Evolutionary conservation across 92 coral and sea anemone genomes (phyloP).

Genomic region (Metridium senile): DNA sequence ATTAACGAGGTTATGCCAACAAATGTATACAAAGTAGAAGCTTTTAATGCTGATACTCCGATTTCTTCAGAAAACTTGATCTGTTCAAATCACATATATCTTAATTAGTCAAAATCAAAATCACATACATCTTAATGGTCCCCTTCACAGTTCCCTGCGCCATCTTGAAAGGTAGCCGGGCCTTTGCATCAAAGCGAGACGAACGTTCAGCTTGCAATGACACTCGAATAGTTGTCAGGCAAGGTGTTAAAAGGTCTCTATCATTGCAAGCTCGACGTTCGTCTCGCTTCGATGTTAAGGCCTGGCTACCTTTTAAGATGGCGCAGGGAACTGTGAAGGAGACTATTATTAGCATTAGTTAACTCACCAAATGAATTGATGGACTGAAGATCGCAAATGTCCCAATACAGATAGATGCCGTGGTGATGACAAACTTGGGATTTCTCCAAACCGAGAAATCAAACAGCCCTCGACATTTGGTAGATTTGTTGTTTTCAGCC

Average conservation of each 20-base stretch:
- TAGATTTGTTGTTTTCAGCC: not conserved
- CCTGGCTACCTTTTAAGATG: too few species aligned
- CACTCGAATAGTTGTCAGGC: too few species aligned
- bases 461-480: constrained; percentile 19
- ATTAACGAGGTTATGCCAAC: constrained; percentile 47
- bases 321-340: too few species aligned
- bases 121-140: not conserved
- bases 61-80: constrained; percentile 62
- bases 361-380: constrained; percentile 52
- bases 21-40: constrained; percentile 50
- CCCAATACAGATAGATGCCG: constrained; percentile 12
- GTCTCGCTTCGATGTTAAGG: too few species aligned
- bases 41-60: constrained; percentile 42
- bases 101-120: not conserved
- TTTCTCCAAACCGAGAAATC: constrained; percentile 62
- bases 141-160: not conserved
- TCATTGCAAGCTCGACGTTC: too few species aligned
- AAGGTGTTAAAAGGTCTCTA: too few species aligned
- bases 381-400: constrained; percentile 38
- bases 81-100: constrained; percentile 21
- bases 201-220: not conserved
- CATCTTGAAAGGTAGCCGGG: too few species aligned
- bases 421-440: constrained; percentile 22
- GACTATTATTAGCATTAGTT: too few species aligned
- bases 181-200: too few species aligned